Percentiles rank a stretch among this genome's conserved stretches.
Conservation (phyloP, 2,888 invertebrate genomes). For the Dolichomitus sp. region DNA sequence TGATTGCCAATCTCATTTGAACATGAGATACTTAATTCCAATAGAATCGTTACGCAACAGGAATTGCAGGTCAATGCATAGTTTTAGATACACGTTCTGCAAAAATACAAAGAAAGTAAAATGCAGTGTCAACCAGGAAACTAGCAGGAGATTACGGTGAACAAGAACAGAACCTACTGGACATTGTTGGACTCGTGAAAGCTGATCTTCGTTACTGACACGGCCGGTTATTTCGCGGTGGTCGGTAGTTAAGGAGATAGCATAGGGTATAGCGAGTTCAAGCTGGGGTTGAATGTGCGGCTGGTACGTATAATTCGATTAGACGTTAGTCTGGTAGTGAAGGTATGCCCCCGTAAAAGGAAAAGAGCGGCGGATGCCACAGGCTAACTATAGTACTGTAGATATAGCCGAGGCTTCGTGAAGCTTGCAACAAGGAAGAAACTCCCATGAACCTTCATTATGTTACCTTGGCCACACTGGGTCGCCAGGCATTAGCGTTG, state of each 20-base stretch:
- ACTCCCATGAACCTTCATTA: constrained; percentile 84
- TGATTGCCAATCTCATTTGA: constrained; percentile 48
- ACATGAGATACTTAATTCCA: constrained; percentile 10
- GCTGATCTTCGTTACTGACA: constrained; percentile 53
- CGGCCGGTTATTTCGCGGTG: constrained; percentile 56
- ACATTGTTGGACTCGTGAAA: constrained; percentile 23
- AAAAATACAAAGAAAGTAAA: background rate
- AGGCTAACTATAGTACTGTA: constrained; percentile 55
- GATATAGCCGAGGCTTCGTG: constrained; percentile 70
- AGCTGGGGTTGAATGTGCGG: constrained; percentile 73
- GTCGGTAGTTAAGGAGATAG: constrained; percentile 58
- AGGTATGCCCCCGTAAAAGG: constrained; percentile 44
- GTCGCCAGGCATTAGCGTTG: constrained; percentile 81
- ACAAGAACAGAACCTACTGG: constrained; percentile 3
- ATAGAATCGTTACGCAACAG: background rate
- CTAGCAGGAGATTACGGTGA: background rate
- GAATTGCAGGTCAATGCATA: background rate
- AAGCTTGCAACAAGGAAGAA: constrained; percentile 72
- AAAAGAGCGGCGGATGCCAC: constrained; percentile 56
- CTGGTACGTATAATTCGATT: constrained; percentile 83
- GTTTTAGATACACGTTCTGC: background rate
- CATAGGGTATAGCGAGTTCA: constrained; percentile 26
- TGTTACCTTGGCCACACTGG: constrained; percentile 80
- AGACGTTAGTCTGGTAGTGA: constrained; percentile 78
- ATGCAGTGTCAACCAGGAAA: background rate